Base-by-base conservation (phyloP, 1,140 invertebrate species). In the Anoplolepis gracilipes region DNA sequence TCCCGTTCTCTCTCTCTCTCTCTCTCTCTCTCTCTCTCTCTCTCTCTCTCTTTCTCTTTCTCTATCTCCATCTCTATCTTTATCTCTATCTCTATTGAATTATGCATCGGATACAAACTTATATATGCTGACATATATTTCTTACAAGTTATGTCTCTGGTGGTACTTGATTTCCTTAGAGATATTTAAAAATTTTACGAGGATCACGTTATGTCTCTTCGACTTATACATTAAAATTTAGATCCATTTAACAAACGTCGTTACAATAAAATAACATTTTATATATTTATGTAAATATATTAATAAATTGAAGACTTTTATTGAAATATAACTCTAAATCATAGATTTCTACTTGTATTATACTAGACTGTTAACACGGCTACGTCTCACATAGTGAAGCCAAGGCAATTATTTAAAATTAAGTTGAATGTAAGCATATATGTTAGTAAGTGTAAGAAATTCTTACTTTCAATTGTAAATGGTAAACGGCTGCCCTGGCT, bases 81-180 rank as follows among this genome's bases (percentile, higher is more conserved):
- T 46, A 28, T 53, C 39, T 75, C 7, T 75, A 11, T 22, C 22
- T 59, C 36, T 62, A 72, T 84, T 84, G 55, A 86, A 86, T 86
- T 86, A 86, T 86, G 59, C 78, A 62, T 59, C 28, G 57, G 72
- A 61, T 53, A 53, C 33, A 16, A 49, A 85, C 16, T 30, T 64
- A n/a, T 81, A 55, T 61, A 33, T 33, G 33, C 33, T 62, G 62
- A 70, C 55, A 84, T 4, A 86, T 46, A 30, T 59, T 65, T 76
- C 62, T 85, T 55, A 65, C 61, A 79, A 79, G 55, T 84, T 70
- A 53, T 61, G 25, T 82, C 85, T 86, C 73, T 61, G 11, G 65
- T 62, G 64, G 49, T 22, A 13, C 65, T 86, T 84, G 85, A 86
- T 86, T 86, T 86, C 85, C 85, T 86, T 30, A 10, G 85, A 67